phyloP scores from a whole-genome alignment of 2,888 invertebrate species.

The Brachyptera risi region DNA sequence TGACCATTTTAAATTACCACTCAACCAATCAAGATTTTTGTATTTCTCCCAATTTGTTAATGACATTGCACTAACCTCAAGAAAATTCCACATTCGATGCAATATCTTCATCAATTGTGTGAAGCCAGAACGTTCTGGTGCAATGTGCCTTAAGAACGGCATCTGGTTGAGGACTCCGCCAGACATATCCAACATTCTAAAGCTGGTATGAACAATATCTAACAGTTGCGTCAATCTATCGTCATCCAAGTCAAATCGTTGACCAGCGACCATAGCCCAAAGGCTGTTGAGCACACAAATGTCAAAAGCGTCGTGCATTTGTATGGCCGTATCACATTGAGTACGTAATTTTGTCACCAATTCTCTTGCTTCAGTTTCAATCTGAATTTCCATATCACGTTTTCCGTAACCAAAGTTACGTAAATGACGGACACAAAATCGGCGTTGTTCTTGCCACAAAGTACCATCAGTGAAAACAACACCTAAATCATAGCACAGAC shows the following conservation, averaged over 20 bases:
- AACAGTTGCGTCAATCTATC: conserved; percentile 52
- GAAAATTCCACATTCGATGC: conserved; percentile 52
- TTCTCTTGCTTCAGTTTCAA: conserved; percentile 53
- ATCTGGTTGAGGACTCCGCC: conserved; percentile 66
- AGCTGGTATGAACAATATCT: conserved; percentile 57
- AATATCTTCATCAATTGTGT: conserved; percentile 51
- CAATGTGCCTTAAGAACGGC: conserved; percentile 61
- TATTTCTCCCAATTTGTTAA: too few relatives aligned
- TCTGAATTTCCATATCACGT: conserved; percentile 55
- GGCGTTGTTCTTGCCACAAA: conserved; percentile 61
- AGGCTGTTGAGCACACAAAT: conserved; percentile 62
- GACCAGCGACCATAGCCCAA: conserved; percentile 67
- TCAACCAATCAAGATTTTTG: too few relatives aligned
- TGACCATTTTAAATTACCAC: too few relatives aligned
- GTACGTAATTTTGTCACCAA: conserved; percentile 48
- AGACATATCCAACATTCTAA: conserved; percentile 58
- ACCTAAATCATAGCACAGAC: too few relatives aligned
- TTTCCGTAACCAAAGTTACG: conserved; percentile 61
- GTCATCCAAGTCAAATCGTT: conserved; percentile 57
- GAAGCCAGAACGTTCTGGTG: conserved; percentile 61
- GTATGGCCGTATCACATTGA: conserved; percentile 43
- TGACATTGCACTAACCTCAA: conserved; percentile 44
- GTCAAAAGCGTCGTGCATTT: conserved; percentile 53
- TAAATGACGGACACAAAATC: conserved; percentile 61
- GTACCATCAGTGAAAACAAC: conserved; percentile 65